Conservation (phyloP, 2,797 vertebrate species). For the Ctenochaetus hawaiiensis region DNA sequence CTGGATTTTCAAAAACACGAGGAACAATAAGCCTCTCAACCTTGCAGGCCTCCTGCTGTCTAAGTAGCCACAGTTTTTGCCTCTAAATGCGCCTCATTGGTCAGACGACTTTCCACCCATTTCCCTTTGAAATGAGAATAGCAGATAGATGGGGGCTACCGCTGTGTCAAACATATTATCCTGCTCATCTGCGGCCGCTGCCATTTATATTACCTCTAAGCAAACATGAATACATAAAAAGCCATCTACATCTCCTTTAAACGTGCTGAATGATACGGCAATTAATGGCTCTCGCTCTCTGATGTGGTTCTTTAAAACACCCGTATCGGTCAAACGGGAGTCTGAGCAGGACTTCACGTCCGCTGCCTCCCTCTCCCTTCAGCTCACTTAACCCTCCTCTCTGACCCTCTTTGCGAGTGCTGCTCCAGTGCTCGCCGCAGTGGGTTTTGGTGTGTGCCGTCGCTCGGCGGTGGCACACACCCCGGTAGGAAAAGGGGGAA, state of each 20-base stretch:
- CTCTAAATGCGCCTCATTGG: slow-evolving; percentile 59
- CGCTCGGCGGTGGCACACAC: slow-evolving; percentile 25
- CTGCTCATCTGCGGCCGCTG: slow-evolving; percentile 39
- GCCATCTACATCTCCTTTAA: slow-evolving; percentile 1
- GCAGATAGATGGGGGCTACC: slow-evolving; percentile 23
- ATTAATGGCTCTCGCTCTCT: slow-evolving; percentile 2
- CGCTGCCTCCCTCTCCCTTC: slow-evolving; percentile 24
- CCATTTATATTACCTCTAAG: slow-evolving; percentile 29
- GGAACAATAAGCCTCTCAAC: slow-evolving; percentile 31
- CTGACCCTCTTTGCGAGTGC: slow-evolving; percentile 43
- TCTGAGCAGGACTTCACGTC: slow-evolving; percentile 23
- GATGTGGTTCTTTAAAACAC: slow-evolving; percentile 18
- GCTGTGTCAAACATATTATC: slow-evolving; percentile 44
- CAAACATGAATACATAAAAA: slow-evolving; percentile 30
- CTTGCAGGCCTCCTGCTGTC: slow-evolving; percentile 51
- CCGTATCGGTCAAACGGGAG: slow-evolving; percentile 1
- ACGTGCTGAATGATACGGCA: slow-evolving; percentile 15
- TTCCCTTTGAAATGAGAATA: slow-evolving; percentile 64
- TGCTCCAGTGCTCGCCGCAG: slow-evolving; percentile 38
- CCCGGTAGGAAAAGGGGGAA: slow-evolving; percentile 8
- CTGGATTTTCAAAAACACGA: slow-evolving; percentile 25
- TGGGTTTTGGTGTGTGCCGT: slow-evolving; percentile 33
- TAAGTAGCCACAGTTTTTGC: slow-evolving; percentile 63
- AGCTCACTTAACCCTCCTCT: slow-evolving; percentile 62
- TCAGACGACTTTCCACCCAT: slow-evolving; percentile 73